Base-by-base conservation (phyloP, 2,888 invertebrate genomes). In the Phyllotreta striolata region DNA sequence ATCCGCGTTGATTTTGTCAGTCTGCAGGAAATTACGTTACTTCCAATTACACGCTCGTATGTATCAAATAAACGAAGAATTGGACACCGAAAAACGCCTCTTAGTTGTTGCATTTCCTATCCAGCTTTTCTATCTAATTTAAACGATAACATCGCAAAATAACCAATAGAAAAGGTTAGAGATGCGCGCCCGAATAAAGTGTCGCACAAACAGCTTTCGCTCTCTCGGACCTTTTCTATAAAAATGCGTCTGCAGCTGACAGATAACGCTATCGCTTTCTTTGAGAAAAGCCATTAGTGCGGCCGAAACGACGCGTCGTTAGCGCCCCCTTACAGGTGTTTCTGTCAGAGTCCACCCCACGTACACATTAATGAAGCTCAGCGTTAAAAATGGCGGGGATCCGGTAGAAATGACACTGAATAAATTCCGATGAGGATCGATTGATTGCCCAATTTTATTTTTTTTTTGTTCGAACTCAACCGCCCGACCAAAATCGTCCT, bases 181-280 rank as follows among this genome's bases (percentile, higher is more conserved):
- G 24, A 24, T 24, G 24, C 24, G 24, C 24, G n/a, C n/a, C n/a
- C n/a, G n/a, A 70, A 71, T 71, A 70, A 66, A 66, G 66, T 63
- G 64, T 64, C 61, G 63, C 64, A 64, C 66, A 66, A 66, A 55
- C 66, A 68, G 35, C 34, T 35, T 12, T 47, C 44, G 10, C 44
- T 67, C 68, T 71, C 65, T 71, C 71, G 73, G 73, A 71, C 72
- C 68, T 73, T 70, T 71, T 67, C 66, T 64, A 41, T 35, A 59
- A 59, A 66, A 73, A 74, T 75, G 72, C 73, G 78, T 73, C 77
- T 80, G 80, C 70, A 71, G 71, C 70, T 79, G 80, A 79, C 80
- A 80, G 80, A 80, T 79, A 79, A 78, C 77, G 77, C 78, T 78
- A 79, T 78, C 78, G 75, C 71, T 74, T 74, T 77, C 76, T 74